These are phyloP conservation scores for Myzus persicae DNA, from an alignment of 1,140 invertebrate genomes.

Conservation along the genomic window DNA sequence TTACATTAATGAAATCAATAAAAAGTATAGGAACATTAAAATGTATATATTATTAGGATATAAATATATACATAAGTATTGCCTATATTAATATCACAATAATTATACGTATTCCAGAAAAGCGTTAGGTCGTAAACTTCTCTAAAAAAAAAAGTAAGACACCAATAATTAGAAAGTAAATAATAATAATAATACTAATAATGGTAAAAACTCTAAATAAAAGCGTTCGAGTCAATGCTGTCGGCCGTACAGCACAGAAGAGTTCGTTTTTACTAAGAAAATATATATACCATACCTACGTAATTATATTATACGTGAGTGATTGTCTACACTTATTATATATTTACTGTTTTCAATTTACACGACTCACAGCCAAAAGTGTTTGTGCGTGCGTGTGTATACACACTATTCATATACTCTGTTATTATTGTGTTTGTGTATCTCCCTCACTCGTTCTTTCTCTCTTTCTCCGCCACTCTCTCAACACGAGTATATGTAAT, in stretches of 20 bases:
- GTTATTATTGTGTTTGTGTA: conserved; percentile 32
- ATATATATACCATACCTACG: background rate
- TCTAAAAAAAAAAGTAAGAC: background rate
- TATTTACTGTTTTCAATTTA: conserved; percentile 41
- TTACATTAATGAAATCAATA: conserved; percentile 19
- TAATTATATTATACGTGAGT: conserved; percentile 18
- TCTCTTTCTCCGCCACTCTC: background rate
- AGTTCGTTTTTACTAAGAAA: background rate
- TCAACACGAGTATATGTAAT: conserved; percentile 23
- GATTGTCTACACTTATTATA: conserved; percentile 12
- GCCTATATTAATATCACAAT: no score
- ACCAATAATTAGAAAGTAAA: background rate
- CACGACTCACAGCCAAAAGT: conserved; percentile 2
- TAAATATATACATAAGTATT: background rate
- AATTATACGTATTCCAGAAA: background rate
- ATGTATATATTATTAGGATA: background rate
- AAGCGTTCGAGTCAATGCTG: background rate
- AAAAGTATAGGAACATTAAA: background rate
- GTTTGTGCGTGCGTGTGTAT: background rate
- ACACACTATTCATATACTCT: background rate
- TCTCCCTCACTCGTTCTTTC: background rate
- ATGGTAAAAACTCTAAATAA: background rate
- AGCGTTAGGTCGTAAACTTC: background rate
- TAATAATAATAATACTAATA: background rate
- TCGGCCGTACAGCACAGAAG: background rate